Evolutionary conservation across 1,140 invertebrate genomes (phyloP), one percentile per base, ranked within the genome.

Genomic region (Drosophila guanche): DNA sequence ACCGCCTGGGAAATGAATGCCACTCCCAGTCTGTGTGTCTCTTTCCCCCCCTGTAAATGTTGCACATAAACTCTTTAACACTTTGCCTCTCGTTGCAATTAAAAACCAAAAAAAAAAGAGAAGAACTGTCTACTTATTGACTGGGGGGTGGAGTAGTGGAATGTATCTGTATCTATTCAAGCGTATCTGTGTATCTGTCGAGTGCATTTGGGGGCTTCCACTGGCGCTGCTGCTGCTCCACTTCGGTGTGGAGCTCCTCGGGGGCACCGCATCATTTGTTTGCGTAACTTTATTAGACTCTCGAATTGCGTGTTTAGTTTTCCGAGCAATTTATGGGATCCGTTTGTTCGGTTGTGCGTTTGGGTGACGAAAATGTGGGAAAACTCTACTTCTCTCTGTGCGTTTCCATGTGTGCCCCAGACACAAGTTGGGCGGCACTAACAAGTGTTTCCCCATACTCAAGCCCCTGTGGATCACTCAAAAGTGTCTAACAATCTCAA

Each of bases 41-140:
- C 41, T 43, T 43, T 12, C 42, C 55, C 53, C 50, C 43, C 46
- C 62, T 61, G 72, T 86, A 88, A 90, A 90, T 90, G 88, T 79
- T 84, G 88, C 86, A 90, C 88, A 90, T 90, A 90, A 90, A 90
- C 86, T 90, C 81, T 90, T 90, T 90, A 90, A 90, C 88, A 90
- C 88, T 90, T 86, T 81, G 76, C 75, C 75, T 85, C 81, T 77
- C 69, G 74, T 74, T 86, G 88, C 88, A 90, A 90, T 90, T 90
- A 90, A 90, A 78, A n/a, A n/a, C n/a, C n/a, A n/a, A 77, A 27
- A 20, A 63, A 57, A 47, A 59, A 57, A 45, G 52, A 65, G 52
- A 65, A 66, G 51, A 68, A 55, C 66, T 1, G 66, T 88, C 81
- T 77, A 85, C 81, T 88, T 85, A 85, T 85, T 85, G 81, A 69